Evolutionary conservation across 2,888 invertebrate genomes (phyloP), one percentile per base, ranked within the genome.

Genomic region (Venusia cambrica): DNA sequence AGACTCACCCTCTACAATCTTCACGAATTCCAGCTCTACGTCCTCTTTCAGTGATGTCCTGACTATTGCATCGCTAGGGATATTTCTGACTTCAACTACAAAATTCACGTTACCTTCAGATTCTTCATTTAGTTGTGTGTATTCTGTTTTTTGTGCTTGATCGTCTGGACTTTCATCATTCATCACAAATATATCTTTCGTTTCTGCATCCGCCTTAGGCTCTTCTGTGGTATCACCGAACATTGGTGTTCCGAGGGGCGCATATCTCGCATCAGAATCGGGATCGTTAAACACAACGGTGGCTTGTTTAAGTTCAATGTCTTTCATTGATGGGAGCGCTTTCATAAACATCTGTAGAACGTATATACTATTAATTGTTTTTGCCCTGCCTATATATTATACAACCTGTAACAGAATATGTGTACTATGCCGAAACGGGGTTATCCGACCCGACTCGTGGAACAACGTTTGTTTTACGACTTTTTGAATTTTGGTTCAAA

Each of bases 271-370:
- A n/a, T n/a, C n/a, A n/a, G n/a, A n/a, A n/a, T n/a, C n/a, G n/a
- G n/a, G n/a, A n/a, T n/a, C n/a, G 13, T 27, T 43, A 19, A 47
- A 33, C 6, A 50, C 57, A 0, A 73, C 38, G 31, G 69, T 73
- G 0, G 74, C 75, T 12, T 72, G 52, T 14, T 66, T 41, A 1
- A 78, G 33, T 41, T 75, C 62, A 1, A 54, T 48, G 1, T 73
- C 59, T 0, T 72, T 54, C 48, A 85, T 50, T 0, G 57, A 66
- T 3, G 84, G 83, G 8, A 83, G 39, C 2, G 57, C 57, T 51
- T 76, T 79, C 56, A 73, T 70, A 59, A 76, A 81, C 80, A 80
- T 83, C 84, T 85, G 63, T 1, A 60, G n/a, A n/a, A n/a, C n/a
- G n/a, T n/a, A n/a, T n/a, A n/a, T n/a, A 57, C 15, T 4, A 25